Conservation (phyloP, 2,113 vertebrate genomes). For the Menura novaehollandiae region DNA sequence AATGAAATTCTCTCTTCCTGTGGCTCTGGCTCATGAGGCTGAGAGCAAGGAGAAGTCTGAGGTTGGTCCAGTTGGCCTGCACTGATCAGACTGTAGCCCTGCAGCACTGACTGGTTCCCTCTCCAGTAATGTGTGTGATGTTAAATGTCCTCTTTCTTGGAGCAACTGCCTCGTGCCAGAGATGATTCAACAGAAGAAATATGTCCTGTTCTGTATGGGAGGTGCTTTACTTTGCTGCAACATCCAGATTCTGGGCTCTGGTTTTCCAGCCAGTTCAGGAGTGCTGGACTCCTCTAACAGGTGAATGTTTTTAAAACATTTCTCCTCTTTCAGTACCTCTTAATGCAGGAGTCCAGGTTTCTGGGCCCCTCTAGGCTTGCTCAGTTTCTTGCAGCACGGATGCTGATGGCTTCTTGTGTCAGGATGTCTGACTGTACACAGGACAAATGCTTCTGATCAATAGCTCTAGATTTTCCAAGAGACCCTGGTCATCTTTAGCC, state of each 20-base stretch:
- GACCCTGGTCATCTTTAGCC: neutral
- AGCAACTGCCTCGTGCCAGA: neutral
- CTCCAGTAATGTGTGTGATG: neutral
- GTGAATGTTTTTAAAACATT: neutral
- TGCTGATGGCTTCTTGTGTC: accelerated
- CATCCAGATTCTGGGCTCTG: neutral
- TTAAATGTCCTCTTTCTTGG: neutral
- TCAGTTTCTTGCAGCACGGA: neutral
- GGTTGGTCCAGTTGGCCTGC: neutral
- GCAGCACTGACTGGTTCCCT: neutral
- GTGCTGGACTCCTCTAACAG: neutral
- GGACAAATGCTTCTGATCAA: neutral
- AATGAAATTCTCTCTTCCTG: neutral
- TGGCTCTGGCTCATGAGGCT: neutral
- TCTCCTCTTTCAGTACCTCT: neutral
- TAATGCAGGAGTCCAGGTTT: neutral
- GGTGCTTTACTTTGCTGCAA: neutral
- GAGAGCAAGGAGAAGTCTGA: neutral
- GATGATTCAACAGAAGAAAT: neutral
- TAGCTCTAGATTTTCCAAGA: neutral
- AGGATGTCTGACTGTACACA: neutral
- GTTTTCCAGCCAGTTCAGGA: neutral
- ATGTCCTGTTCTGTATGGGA: accelerated
- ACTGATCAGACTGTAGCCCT: neutral
- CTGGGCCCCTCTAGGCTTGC: too few species aligned